Conservation (phyloP, 2,888 invertebrate species). For the Malthinus flaveolus region DNA sequence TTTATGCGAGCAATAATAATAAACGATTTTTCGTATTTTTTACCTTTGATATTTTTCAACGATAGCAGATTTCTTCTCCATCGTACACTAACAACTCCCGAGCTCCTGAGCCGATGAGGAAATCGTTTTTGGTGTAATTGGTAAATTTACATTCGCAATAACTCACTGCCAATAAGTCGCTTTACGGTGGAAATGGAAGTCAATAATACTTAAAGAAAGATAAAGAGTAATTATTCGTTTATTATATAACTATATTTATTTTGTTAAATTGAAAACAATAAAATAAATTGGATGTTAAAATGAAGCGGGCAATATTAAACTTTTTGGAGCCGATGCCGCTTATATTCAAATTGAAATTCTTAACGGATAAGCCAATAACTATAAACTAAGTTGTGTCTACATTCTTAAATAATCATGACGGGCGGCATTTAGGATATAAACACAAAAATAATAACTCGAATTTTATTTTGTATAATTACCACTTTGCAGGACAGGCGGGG, state of each 20-base stretch:
- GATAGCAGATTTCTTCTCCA: no score
- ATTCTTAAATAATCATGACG: slow-evolving; percentile 38
- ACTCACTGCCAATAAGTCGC: no score
- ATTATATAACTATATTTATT: slow-evolving; percentile 8
- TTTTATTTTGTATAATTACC: slow-evolving; percentile 44
- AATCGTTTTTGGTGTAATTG: no score
- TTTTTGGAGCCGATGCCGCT: slow-evolving; percentile 22
- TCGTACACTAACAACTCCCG: no score
- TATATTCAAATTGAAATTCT: slow-evolving; percentile 35
- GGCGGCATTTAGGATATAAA: slow-evolving; percentile 34
- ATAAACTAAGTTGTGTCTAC: slow-evolving; percentile 37
- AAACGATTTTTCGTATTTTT: no score
- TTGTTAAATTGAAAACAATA: slow-evolving; percentile 19
- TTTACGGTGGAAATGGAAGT: no score
- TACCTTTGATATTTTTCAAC: no score
- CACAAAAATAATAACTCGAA: slow-evolving; percentile 35
- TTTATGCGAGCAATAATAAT: no score
- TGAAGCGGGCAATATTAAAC: slow-evolving; percentile 19
- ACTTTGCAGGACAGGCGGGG: slow-evolving; percentile 35
- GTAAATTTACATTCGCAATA: no score
- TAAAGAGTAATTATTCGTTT: background rate
- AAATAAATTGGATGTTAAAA: slow-evolving; percentile 21
- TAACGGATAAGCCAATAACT: slow-evolving; percentile 32
- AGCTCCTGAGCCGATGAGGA: no score
- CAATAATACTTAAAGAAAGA: background rate